phyloP scores from a whole-genome alignment of 2,797 vertebrate genomes.

The Mastacembelus armatus region DNA sequence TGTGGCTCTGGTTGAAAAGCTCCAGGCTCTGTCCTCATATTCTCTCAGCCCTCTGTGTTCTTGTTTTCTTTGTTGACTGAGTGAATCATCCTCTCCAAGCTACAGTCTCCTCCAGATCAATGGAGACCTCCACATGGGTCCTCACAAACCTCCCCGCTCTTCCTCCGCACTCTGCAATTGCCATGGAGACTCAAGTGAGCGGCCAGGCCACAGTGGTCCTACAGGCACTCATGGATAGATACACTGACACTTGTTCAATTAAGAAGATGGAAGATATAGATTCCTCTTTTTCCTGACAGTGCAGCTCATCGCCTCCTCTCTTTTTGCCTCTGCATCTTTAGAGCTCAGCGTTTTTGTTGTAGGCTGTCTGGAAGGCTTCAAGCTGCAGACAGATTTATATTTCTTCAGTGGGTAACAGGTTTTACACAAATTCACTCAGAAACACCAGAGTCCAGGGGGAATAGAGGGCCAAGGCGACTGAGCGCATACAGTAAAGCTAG shows the following conservation, averaged over 20 bases:
- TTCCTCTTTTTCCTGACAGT: not conserved
- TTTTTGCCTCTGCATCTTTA: constrained; percentile 1
- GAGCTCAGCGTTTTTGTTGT: constrained; percentile 4
- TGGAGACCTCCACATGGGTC: constrained; percentile 67
- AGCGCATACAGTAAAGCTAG: constrained; percentile 1
- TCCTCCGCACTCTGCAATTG: constrained; percentile 53
- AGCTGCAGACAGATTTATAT: constrained; percentile 2
- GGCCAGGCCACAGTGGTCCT: constrained; percentile 9
- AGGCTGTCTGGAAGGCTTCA: not conserved
- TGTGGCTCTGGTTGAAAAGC: constrained; percentile 6
- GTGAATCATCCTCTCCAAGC: constrained; percentile 63
- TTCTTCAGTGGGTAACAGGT: constrained; percentile 19
- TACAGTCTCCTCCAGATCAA: constrained; percentile 61
- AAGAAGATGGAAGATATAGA: constrained; percentile 5
- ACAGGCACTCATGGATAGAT: constrained; percentile 6
- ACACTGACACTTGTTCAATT: constrained; percentile 21
- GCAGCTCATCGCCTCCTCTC: not conserved
- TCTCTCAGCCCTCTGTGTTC: constrained; percentile 44
- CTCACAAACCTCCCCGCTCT: constrained; percentile 48
- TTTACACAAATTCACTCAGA: constrained; percentile 24
- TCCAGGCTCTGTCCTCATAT: not conserved
- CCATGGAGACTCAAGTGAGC: constrained; percentile 69
- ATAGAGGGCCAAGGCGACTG: not conserved
- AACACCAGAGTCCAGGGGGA: constrained; percentile 20
- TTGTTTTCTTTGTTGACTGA: constrained; percentile 52